A percentile compares a stretch with the other conserved stretches of the same genome.
Evolutionary conservation across 2,113 vertebrate genomes (phyloP).

Genomic region (Callipepla californica): DNA sequence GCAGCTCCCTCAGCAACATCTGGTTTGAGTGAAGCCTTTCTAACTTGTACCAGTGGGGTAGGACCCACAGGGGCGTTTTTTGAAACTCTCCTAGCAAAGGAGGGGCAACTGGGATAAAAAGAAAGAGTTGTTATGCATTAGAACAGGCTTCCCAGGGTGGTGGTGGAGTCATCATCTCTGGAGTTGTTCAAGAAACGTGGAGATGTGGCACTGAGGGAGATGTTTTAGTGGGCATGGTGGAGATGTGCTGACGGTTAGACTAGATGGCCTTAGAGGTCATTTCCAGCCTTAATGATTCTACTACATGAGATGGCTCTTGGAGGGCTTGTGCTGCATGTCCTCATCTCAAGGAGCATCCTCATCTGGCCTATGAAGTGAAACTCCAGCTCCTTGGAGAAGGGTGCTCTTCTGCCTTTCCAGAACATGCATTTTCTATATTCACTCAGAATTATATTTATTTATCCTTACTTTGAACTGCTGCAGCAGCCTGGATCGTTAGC

Average conservation of each 20-base stretch:
- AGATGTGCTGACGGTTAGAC: too few relatives aligned
- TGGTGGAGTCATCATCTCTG: too few relatives aligned
- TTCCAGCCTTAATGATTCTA: too few relatives aligned
- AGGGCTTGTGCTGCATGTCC: not conserved
- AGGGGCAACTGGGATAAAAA: not conserved
- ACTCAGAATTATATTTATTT: not conserved
- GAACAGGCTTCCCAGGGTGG: too few relatives aligned
- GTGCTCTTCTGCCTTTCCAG: not conserved
- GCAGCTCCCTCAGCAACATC: conserved; percentile 1
- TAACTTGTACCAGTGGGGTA: not conserved
- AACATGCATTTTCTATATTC: not conserved
- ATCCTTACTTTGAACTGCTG: not conserved
- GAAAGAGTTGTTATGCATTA: not conserved
- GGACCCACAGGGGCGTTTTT: not conserved
- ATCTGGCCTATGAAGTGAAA: not conserved
- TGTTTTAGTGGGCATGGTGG: too few relatives aligned
- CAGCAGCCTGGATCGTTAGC: not conserved
- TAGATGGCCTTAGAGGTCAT: too few relatives aligned
- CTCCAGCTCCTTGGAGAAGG: not conserved
- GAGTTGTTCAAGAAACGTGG: too few relatives aligned
- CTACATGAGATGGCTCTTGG: not conserved
- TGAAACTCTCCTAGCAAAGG: not conserved
- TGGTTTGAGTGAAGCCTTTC: conserved; percentile 43
- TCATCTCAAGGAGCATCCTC: not conserved
- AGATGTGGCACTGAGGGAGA: too few relatives aligned